A percentile compares a stretch with the other conserved stretches of the same genome.
Evolutionary conservation across 2,888 invertebrate genomes (phyloP).

Genomic region (Agrilus cyanescens): DNA sequence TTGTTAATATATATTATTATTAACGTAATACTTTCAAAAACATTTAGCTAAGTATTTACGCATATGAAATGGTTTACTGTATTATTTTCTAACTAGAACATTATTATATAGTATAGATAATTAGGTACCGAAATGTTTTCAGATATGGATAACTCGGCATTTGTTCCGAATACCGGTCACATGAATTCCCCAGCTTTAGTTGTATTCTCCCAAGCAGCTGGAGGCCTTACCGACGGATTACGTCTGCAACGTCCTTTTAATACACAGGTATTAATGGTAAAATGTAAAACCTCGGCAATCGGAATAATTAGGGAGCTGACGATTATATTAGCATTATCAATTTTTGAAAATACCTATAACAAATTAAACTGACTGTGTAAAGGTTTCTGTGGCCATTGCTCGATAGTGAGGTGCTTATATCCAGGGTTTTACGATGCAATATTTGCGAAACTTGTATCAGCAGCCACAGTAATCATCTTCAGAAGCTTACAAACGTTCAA

Average conservation of each 20-base stretch:
- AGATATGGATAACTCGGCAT: conserved; percentile 61
- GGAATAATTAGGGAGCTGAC: too few relatives aligned
- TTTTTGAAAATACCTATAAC: too few relatives aligned
- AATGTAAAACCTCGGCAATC: too few relatives aligned
- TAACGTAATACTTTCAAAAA: background rate
- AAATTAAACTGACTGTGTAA: too few relatives aligned
- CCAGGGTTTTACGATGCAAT: too few relatives aligned
- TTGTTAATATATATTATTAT: too few relatives aligned
- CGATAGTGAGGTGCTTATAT: too few relatives aligned
- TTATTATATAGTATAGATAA: background rate
- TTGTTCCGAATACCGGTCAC: conserved; percentile 57
- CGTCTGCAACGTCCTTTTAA: conserved; percentile 66
- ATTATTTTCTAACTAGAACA: background rate
- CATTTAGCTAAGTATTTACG: conserved; percentile 1
- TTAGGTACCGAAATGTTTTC: conserved; percentile 2
- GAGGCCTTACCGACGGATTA: conserved; percentile 60
- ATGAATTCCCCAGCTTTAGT: conserved; percentile 63
- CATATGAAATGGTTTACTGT: conserved; percentile 2
- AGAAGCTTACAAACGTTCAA: too few relatives aligned
- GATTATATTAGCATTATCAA: too few relatives aligned
- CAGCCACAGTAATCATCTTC: too few relatives aligned
- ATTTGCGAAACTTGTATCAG: too few relatives aligned
- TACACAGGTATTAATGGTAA: conserved; percentile 42
- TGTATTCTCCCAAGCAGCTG: conserved; percentile 63
- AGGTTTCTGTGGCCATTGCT: too few relatives aligned